Evolutionary conservation across 2,888 invertebrate species (phyloP), one percentile per base, ranked within the genome.

Genomic region (Patella caerulea): DNA sequence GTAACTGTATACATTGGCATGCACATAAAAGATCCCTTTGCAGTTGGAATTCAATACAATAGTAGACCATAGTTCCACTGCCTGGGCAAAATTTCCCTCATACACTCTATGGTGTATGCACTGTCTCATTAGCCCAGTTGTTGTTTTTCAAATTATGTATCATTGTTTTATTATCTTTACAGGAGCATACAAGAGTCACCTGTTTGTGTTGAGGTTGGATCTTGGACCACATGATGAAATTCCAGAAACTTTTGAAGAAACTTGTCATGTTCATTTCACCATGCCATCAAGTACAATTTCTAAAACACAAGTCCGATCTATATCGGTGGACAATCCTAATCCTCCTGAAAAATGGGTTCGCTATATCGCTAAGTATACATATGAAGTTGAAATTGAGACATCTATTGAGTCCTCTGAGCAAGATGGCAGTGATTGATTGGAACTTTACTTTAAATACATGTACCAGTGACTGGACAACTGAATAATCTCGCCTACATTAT

Each of bases 281-380:
- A 99, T 99, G 99, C 99, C 99, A 56, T 89, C 90, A 73, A 90
- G 89, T 59, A 98, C 98, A 91, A 93, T 94, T 75, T 97, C 97
- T 79, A 98, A 99, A 92, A 97, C 97, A 76, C 98, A 98, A 59
- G 96, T 98, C 85, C 94, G 99, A 86, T 98, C 98, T 85, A 97
- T 93, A 52, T 91, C 92, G 3, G 91, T 92, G 14, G 90, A 90
- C 55, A 92, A 92, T 77, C 88, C 88, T 11, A 95, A 96, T 83
- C 97, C 98, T 53, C 99, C 99, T 17, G 99, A 99, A 93, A 99
- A 99, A 93, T 99, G 98, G 93, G 98, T 99, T 78, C 94, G 98
- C 85, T 98, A 99, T 93, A 94, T 98, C 85, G 98, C 98, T 76
- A 94, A 98, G 81, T 98, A 98, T 93, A 97, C 89, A 75, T 91